Base-by-base conservation (phyloP, 2,888 invertebrate species). In the Acholoe squamosa region DNA sequence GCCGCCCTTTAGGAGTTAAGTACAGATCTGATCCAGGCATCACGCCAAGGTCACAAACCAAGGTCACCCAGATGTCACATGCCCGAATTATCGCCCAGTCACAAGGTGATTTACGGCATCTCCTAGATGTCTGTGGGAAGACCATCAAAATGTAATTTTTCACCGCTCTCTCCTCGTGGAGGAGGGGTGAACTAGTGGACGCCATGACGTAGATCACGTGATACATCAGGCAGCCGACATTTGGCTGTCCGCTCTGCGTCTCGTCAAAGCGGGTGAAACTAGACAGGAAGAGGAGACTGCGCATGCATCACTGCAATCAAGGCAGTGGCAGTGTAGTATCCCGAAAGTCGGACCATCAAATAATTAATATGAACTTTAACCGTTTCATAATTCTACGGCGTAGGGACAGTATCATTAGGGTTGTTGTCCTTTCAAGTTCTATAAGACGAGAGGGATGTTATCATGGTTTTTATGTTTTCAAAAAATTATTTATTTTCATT, bases 111-210 rank as follows among this genome's bases (percentile, higher is more conserved):
- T 76, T 76, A 76, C 28, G 31, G 28, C 25, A 31, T 16, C 76
- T 25, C 76, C 43, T 76, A 25, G 76, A 76, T 19, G 25, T 31
- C 31, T 31, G 76, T 76, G 76, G 76, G 76, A 76, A 76, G 76
- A 76, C 76, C 76, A 76, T 76, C 76, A 76, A 76, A 76, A 76
- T 76, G 76, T 76, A 76, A 76, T 76, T 76, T 76, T 31, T 76
- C 76, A 76, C 28, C 76, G 76, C 76, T 19, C 1, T 31, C 76
- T 5, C 28, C 76, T 76, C 28, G 76, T 76, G 76, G 76, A 16
- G n/a, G 25, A 31, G 76, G n/a, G 25, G 76, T 28, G 76, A 76
- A 76, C 76, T 76, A 31, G n/a, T 16, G 76, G 76, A 76, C 61
- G 22, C 61, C 22, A 25, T 61, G 61, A 61, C 61, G 61, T 61